Base-by-base conservation (phyloP, 1,140 invertebrate species). In the Drosophila grimshawi region DNA sequence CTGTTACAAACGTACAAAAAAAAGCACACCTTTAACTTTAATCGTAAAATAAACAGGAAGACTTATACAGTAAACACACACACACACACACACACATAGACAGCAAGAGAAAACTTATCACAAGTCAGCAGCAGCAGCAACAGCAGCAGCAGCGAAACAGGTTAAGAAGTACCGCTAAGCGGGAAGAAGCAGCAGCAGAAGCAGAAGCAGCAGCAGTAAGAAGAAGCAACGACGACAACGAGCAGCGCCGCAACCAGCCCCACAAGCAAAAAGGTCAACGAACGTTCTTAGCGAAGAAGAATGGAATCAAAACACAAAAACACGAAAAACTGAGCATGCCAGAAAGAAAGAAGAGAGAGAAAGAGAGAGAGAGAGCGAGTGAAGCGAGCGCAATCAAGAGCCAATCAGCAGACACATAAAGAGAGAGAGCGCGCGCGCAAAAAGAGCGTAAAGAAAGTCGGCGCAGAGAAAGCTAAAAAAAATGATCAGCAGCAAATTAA, bases 81-180 rank as follows among this genome's bases (percentile, higher is more conserved):
- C 59, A 60, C 29, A 63, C 30, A 68, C 27, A 53, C 39, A 57
- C 33, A 59, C 51, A 61, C 29, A 51, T 19, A 60, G 4, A 11
- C 32, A 33, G 66, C 19, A 7, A 49, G 55, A 73, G 33, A 80
- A 77, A 77, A 80, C 48, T 77, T 80, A 73, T 80, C 65, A 78
- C 73, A 64, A 78, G 64, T 63, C 51, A 63, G 72, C 65, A 75
- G 61, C 37, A 43, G 59, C 27, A 35, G 72, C 19, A 61, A 63
- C 51, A 29, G 62, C 30, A 43, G 46, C 19, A 69, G 35, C 37
- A 48, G 56, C 71, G 68, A 91, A 91, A 91, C 90, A 90, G 90
- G 90, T 91, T 91, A 82, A 90, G 86, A 91, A 91, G 90, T 91
- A 91, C 90, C 90, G 90, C 90, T 91, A 91, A 90, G 88, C 86